These are phyloP conservation scores for Parambassis ranga DNA, from an alignment of 2,797 vertebrate genomes.

Conservation along the genomic window DNA sequence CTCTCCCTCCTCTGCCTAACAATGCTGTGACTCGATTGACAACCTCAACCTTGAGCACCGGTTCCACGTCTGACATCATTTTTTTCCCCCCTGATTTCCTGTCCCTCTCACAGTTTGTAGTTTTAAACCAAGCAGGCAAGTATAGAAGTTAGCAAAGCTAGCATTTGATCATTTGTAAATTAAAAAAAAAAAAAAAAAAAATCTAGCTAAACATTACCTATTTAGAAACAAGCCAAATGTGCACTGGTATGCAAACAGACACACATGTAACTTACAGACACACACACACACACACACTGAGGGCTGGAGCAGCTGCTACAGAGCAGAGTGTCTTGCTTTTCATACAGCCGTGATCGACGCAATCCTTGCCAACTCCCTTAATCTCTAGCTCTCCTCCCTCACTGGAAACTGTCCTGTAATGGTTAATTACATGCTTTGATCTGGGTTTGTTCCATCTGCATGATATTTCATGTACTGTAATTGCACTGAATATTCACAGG, in stretches of 20 bases:
- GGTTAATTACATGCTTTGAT: constrained; percentile 78
- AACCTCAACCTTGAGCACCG: constrained; percentile 75
- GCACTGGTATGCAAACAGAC: background rate
- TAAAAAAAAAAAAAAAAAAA: background rate
- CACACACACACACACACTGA: background rate
- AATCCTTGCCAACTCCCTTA: constrained; percentile 37
- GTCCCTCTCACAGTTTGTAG: background rate
- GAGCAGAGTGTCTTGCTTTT: constrained; percentile 11
- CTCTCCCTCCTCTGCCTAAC: constrained; percentile 62
- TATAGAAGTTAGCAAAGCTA: background rate
- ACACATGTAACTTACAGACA: background rate
- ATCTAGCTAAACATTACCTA: too few relatives aligned
- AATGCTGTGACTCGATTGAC: constrained; percentile 75
- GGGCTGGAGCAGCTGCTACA: constrained; percentile 6
- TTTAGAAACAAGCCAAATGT: background rate
- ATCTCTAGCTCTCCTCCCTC: constrained; percentile 61
- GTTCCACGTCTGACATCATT: constrained; percentile 5
- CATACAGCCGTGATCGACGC: constrained; percentile 7
- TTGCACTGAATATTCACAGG: constrained; percentile 67
- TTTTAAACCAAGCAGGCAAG: constrained; percentile 15
- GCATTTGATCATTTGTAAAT: constrained; percentile 40
- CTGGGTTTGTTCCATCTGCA: constrained; percentile 70
- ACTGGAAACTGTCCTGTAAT: constrained; percentile 60
- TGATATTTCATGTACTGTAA: constrained; percentile 70
- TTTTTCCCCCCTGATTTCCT: background rate